Conservation (phyloP, 1,140 invertebrate species). For the Hydropsyche tenuis region DNA sequence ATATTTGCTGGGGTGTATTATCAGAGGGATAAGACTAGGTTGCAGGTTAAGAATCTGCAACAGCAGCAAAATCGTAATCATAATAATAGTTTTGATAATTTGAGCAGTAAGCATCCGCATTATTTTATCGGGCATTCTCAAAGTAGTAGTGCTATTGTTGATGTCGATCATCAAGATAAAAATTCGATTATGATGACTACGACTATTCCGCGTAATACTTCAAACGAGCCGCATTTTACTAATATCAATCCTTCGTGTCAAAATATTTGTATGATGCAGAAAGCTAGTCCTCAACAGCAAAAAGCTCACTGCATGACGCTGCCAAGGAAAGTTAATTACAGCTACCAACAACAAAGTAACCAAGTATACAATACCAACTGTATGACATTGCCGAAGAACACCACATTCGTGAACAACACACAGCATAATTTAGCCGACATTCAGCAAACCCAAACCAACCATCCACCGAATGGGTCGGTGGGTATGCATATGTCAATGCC, state of each 20-base stretch:
- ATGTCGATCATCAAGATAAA: constrained; percentile 78
- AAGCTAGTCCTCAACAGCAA: constrained; percentile 64
- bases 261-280: constrained; percentile 66
- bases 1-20: constrained; percentile 89
- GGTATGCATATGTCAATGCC: constrained; percentile 55
- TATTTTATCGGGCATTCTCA: constrained; percentile 72
- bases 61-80: constrained; percentile 73
- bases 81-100: constrained; percentile 72
- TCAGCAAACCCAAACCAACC: constrained; percentile 58
- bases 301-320: constrained; percentile 69
- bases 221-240: constrained; percentile 61
- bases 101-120: constrained; percentile 70
- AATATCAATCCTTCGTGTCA: constrained; percentile 57
- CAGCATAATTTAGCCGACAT: constrained; percentile 64
- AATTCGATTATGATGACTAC: constrained; percentile 70
- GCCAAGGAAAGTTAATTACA: constrained; percentile 68
- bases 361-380: constrained; percentile 63
- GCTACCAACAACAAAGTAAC: constrained; percentile 58
- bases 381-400: constrained; percentile 67
- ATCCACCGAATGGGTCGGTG: constrained; percentile 50
- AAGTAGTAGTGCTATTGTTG: constrained; percentile 77
- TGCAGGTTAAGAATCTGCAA: constrained; percentile 79
- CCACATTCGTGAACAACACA: constrained; percentile 64
- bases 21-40: constrained; percentile 80
- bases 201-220: constrained; percentile 56